Percentiles rank a stretch among this genome's conserved stretches.
phyloP scores from a whole-genome alignment of 2,888 invertebrate genomes.

The Eulithis prunata region DNA sequence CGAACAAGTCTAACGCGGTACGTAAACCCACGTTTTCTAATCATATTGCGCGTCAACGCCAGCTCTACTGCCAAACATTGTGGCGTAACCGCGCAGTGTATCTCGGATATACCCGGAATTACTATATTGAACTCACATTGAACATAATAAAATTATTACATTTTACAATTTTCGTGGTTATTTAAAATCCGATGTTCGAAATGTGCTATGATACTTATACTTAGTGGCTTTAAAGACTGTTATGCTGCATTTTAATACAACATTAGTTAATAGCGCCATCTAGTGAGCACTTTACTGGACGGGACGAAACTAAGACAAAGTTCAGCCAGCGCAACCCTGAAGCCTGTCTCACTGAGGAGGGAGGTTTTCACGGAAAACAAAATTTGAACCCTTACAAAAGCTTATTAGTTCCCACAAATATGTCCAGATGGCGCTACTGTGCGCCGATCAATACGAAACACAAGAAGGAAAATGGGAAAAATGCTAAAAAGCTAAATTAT shows the following conservation, averaged over 20 bases:
- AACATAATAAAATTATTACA: no score
- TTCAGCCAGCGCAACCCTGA: neutral
- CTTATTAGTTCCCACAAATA: conserved; percentile 12
- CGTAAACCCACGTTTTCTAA: no score
- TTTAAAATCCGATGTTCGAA: no score
- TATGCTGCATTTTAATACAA: neutral
- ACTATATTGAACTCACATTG: no score
- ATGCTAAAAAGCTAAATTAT: neutral
- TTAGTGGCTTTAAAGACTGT: no score
- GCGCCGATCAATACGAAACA: conserved; percentile 22
- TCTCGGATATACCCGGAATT: no score
- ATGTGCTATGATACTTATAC: no score
- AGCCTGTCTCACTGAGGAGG: conserved; percentile 8
- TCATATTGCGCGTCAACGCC: no score
- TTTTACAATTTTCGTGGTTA: no score
- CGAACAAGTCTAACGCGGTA: no score
- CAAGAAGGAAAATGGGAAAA: conserved; percentile 13
- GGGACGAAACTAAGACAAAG: conserved; percentile 2
- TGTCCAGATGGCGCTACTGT: conserved; percentile 43
- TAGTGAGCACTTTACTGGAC: conserved; percentile 1
- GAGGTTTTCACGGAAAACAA: conserved; percentile 14
- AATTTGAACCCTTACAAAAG: conserved; percentile 23
- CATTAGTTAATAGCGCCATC: conserved; percentile 20
- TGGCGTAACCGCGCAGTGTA: no score
- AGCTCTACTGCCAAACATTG: no score